A percentile compares a stretch with the other conserved stretches of the same genome.
phyloP scores from a whole-genome alignment of 2,113 vertebrate species.

The Gracilinanus agilis region DNA sequence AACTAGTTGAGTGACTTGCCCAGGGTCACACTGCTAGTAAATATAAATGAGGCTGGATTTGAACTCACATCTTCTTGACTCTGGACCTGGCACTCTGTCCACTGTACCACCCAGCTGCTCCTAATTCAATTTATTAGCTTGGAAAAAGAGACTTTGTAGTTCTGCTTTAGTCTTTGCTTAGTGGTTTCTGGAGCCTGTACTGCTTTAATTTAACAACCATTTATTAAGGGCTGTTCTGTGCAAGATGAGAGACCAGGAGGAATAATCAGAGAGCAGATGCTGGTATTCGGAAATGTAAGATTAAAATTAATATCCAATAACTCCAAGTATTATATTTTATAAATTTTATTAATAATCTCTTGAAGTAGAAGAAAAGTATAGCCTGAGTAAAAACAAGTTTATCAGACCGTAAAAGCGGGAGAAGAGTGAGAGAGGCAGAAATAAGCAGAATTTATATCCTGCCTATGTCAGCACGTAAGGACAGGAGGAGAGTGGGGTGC shows the following conservation, averaged over 20 bases:
- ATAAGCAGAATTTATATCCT: too few species aligned
- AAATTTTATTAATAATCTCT: too few species aligned
- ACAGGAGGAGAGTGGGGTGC: too few species aligned
- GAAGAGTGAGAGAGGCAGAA: too few species aligned
- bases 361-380: too few species aligned
- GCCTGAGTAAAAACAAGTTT: too few species aligned
- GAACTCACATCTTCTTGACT: background rate
- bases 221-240: background rate
- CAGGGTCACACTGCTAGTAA: background rate
- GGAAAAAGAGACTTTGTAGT: background rate
- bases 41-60: background rate
- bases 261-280: background rate
- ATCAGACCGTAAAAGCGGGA: too few species aligned
- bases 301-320: too few species aligned
- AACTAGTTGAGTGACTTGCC: background rate
- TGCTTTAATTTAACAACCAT: background rate
- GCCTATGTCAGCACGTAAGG: too few species aligned
- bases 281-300: background rate
- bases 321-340: too few species aligned
- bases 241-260: background rate
- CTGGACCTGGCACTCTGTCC: background rate
- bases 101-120: background rate
- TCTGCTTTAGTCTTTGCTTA: constrained; percentile 8
- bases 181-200: background rate
- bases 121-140: background rate